These are phyloP conservation scores for Stenoptilia bipunctidactyla DNA, from an alignment of 2,888 invertebrate species.

Conservation along the genomic window DNA sequence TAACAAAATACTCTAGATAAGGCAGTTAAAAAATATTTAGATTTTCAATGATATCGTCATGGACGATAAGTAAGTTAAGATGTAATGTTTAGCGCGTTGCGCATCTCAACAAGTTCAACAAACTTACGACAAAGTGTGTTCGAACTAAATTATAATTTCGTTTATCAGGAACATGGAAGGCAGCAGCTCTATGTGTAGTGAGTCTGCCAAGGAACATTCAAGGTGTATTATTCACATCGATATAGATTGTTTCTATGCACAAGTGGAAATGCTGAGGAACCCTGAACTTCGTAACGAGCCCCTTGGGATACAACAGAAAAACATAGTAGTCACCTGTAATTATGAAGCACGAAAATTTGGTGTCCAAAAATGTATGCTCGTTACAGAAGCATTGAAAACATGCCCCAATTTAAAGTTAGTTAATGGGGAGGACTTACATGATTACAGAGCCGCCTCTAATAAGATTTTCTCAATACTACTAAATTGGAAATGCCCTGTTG, in stretches of 20 bases:
- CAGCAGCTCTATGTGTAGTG: slow-evolving; percentile 43
- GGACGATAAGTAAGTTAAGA: slow-evolving; percentile 52
- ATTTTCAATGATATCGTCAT: slow-evolving; percentile 45
- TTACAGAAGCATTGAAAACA: slow-evolving; percentile 78
- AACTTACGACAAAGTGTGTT: slow-evolving; percentile 52
- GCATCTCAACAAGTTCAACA: slow-evolving; percentile 55
- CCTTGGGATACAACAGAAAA: slow-evolving; percentile 87
- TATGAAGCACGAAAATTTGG: slow-evolving; percentile 83
- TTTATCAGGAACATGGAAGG: slow-evolving; percentile 62
- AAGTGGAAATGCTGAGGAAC: slow-evolving; percentile 84
- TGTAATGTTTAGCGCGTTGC: slow-evolving; percentile 25
- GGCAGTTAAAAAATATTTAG: slow-evolving; percentile 22
- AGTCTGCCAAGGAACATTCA: slow-evolving; percentile 65
- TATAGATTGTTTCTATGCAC: slow-evolving; percentile 88
- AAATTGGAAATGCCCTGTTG: slow-evolving; percentile 80
- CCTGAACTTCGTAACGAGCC: slow-evolving; percentile 77
- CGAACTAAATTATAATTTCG: slow-evolving; percentile 37
- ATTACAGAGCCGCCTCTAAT: slow-evolving; percentile 83
- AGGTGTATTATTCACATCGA: slow-evolving; percentile 84
- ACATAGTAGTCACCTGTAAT: slow-evolving; percentile 87
- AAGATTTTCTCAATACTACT: slow-evolving; percentile 80
- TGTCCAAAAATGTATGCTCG: slow-evolving; percentile 81
- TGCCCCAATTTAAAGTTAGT: slow-evolving; percentile 83
- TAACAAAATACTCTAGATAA: slow-evolving; percentile 18
- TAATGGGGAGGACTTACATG: slow-evolving; percentile 86